Conservation (phyloP, 2,888 invertebrate species). For the Pollenia griseotomentosa region DNA sequence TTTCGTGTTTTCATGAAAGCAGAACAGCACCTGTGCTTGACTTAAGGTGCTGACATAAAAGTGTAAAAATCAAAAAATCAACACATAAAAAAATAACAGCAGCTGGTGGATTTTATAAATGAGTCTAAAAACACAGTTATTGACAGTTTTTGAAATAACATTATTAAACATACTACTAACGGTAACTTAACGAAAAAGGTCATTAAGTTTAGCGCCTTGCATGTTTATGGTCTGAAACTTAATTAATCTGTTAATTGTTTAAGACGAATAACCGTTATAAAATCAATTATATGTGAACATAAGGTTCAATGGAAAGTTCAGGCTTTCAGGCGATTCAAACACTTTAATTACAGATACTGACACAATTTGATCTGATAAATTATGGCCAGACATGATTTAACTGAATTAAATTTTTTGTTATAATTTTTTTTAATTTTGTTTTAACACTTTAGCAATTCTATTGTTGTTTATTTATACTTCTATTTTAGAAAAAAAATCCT, state of each 20-base stretch:
- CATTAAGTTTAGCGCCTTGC: slow-evolving; percentile 71
- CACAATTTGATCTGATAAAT: slow-evolving; percentile 57
- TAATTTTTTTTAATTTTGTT: slow-evolving; percentile 42
- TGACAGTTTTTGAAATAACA: slow-evolving; percentile 70
- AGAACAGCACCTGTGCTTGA: slow-evolving; percentile 57
- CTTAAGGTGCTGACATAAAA: slow-evolving; percentile 70
- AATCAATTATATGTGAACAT: slow-evolving; percentile 54
- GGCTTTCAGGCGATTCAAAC: neutral
- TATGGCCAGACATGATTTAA: slow-evolving; percentile 65
- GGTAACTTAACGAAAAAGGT: slow-evolving; percentile 63
- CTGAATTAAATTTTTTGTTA: slow-evolving; percentile 43
- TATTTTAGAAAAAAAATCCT: slow-evolving; percentile 55
- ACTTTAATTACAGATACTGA: slow-evolving; percentile 37
- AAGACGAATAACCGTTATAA: slow-evolving; percentile 41
- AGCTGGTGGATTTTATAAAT: slow-evolving; percentile 47
- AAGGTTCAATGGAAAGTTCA: slow-evolving; percentile 48
- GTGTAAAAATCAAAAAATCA: slow-evolving; percentile 67
- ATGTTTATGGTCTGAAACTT: slow-evolving; percentile 12
- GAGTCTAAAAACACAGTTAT: slow-evolving; percentile 53
- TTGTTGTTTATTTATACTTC: slow-evolving; percentile 19
- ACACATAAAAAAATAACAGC: slow-evolving; percentile 49
- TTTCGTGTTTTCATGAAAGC: neutral
- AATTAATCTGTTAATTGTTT: slow-evolving; percentile 61
- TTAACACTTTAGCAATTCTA: slow-evolving; percentile 57
- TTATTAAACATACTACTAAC: slow-evolving; percentile 53